These are phyloP conservation scores for Mustela nigripes DNA, from an alignment of 2,113 vertebrate genomes.

Conservation along the genomic window DNA sequence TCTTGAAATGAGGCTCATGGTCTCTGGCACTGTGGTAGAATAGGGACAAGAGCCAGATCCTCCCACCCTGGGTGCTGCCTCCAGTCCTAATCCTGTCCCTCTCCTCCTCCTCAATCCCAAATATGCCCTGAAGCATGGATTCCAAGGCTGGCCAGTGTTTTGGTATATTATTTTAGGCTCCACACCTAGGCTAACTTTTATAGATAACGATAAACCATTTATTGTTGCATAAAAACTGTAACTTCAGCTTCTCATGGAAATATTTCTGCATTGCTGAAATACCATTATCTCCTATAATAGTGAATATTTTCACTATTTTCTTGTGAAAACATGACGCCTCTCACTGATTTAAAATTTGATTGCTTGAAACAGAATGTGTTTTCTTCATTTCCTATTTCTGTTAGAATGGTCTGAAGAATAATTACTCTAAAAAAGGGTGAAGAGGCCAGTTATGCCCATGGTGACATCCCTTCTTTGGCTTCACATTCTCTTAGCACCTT, in stretches of 20 bases:
- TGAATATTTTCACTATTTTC: background rate
- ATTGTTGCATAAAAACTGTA: background rate
- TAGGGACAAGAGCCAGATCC: background rate
- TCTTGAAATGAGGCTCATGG: background rate
- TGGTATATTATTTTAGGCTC: background rate
- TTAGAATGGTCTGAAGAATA: background rate
- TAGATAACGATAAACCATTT: background rate
- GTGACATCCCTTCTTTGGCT: background rate
- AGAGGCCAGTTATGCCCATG: background rate
- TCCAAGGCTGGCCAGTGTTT: background rate
- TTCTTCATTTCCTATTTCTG: background rate
- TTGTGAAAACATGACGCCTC: background rate
- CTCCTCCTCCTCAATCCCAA: background rate
- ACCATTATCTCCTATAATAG: background rate
- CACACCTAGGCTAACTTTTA: background rate
- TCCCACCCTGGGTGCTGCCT: background rate
- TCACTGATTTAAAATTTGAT: background rate
- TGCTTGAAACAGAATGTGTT: background rate
- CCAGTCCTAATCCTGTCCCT: background rate
- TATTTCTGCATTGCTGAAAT: background rate
- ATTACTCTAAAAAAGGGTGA: background rate
- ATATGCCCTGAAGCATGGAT: background rate
- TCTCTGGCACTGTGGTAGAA: background rate
- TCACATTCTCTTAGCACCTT: background rate
- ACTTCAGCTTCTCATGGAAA: background rate